Percentiles rank a stretch among this genome's conserved stretches.
These are phyloP conservation scores for Hirtodrosophila duncani DNA, from an alignment of 2,888 invertebrate species.

Conservation along the genomic window DNA sequence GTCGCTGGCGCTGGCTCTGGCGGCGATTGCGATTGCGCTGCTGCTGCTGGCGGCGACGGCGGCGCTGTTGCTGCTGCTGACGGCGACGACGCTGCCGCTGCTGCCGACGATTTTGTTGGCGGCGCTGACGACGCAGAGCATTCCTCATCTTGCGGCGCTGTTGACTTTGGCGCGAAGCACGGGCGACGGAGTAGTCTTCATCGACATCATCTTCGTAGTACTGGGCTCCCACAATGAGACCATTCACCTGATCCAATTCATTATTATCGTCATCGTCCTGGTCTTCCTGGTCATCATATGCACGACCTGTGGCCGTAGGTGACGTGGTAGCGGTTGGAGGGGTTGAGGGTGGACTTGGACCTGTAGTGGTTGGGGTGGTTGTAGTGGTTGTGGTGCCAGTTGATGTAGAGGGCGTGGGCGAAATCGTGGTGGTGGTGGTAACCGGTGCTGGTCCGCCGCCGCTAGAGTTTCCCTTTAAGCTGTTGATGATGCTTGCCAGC, in stretches of 20 bases:
- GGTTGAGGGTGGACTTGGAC: slow-evolving; percentile 1
- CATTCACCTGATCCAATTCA: slow-evolving; percentile 8
- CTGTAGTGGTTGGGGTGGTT: not conserved
- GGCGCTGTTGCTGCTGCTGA: slow-evolving; percentile 36
- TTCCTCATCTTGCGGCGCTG: slow-evolving; percentile 27
- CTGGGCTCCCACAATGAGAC: slow-evolving; percentile 5
- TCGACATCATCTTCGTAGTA: slow-evolving; percentile 12
- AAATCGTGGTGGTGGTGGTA: slow-evolving; percentile 1
- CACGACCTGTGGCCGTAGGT: slow-evolving; percentile 3
- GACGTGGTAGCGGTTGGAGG: slow-evolving; percentile 1
- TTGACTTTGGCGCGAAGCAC: too few species aligned
- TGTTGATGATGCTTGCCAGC: slow-evolving; percentile 38
- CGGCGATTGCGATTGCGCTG: slow-evolving; percentile 36
- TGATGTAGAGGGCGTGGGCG: not conserved
- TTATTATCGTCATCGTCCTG: slow-evolving; percentile 23
- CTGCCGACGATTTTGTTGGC: slow-evolving; percentile 32
- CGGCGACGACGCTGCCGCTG: slow-evolving; percentile 35
- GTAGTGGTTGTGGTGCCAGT: not conserved
- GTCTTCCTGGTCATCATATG: not conserved
- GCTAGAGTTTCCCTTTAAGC: slow-evolving; percentile 21
- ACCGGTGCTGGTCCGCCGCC: not conserved
- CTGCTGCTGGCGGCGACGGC: slow-evolving; percentile 42
- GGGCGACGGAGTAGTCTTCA: too few species aligned
- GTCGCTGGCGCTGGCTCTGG: slow-evolving; percentile 37
- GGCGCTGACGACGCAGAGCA: slow-evolving; percentile 34